Evolutionary conservation across 2,888 invertebrate species (phyloP).

Genomic region (Eudasyphora cyanicolor): DNA sequence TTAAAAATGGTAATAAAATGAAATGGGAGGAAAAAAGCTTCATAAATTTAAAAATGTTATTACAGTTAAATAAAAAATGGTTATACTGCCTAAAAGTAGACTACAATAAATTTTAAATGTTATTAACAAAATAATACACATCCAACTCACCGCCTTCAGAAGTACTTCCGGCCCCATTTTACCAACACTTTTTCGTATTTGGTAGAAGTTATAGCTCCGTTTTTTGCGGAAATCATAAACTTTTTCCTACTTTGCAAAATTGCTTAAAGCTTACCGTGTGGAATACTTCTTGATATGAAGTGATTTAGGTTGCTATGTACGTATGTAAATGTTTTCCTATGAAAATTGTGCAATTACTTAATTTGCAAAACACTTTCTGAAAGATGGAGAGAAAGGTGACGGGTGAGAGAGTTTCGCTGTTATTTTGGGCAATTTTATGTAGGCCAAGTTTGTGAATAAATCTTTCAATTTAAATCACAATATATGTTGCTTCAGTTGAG

Average conservation of each 20-base stretch:
- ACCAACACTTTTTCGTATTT: too few species aligned
- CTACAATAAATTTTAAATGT: constrained; percentile 55
- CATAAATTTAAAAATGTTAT: constrained; percentile 47
- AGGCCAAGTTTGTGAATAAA: too few species aligned
- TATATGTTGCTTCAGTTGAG: too few species aligned
- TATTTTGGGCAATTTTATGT: too few species aligned
- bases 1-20: not conserved
- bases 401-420: too few species aligned
- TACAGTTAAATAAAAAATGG: constrained; percentile 41
- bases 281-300: too few species aligned
- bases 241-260: not conserved
- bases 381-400: too few species aligned
- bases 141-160: not conserved
- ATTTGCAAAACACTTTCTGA: not conserved
- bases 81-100: constrained; percentile 50
- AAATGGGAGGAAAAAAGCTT: constrained; percentile 29
- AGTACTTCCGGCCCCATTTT: not conserved
- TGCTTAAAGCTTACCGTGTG: not conserved
- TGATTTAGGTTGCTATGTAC: too few species aligned
- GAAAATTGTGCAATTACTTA: too few species aligned
- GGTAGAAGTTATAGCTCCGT: not conserved
- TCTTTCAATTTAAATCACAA: too few species aligned
- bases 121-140: constrained; percentile 44
- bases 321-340: too few species aligned
- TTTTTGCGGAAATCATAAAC: not conserved